Evolutionary conservation across 1,140 invertebrate genomes (phyloP).

Genomic region (Bombus ignitus): DNA sequence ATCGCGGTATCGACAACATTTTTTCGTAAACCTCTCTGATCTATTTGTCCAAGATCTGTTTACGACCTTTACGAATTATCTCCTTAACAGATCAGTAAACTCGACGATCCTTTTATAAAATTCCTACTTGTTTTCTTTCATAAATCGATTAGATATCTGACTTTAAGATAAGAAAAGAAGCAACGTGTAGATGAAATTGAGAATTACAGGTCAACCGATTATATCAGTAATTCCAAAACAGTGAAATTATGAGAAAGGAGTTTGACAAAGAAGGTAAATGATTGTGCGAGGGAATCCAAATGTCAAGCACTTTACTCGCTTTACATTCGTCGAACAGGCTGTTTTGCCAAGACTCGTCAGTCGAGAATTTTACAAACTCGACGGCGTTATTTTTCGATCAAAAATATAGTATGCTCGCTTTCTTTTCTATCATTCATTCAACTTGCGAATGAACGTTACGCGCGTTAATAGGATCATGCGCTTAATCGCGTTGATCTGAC

Average conservation of each 20-base stretch:
- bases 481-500: conserved; percentile 20
- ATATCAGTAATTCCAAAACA: no score
- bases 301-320: not conserved
- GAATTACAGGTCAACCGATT: not conserved
- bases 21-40: not conserved
- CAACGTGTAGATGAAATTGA: no score
- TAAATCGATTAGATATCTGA: not conserved
- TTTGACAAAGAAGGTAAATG: no score
- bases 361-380: not conserved
- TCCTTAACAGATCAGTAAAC: not conserved
- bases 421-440: not conserved
- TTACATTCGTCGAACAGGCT: not conserved
- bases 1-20: not conserved
- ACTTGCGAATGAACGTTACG: not conserved
- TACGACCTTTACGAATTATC: not conserved
- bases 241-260: no score
- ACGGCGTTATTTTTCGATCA: not conserved
- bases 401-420: no score
- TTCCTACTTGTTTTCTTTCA: not conserved
- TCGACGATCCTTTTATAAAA: not conserved
- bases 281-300: not conserved
- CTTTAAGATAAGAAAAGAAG: not conserved
- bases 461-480: conserved; percentile 14
- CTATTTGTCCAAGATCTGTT: not conserved
- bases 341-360: not conserved